Percentiles rank a stretch among this genome's conserved stretches.
Conservation (phyloP, 30 jellyfish, hydroid and myxozoan species). For the Chironex yamaguchii region DNA sequence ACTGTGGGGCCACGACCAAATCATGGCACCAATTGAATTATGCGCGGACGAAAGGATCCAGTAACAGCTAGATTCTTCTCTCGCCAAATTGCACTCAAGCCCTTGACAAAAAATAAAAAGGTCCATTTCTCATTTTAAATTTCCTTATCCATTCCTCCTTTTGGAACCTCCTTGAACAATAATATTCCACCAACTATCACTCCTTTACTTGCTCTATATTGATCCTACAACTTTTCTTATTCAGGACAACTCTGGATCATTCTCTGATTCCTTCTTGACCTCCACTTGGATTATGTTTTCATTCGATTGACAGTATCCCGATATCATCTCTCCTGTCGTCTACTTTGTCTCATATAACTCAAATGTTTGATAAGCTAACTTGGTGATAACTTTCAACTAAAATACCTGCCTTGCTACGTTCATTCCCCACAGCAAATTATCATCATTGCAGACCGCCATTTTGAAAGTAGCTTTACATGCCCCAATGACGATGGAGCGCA, state of each 20-base stretch:
- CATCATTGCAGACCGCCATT: too few species aligned
- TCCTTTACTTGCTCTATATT: conserved; percentile 17
- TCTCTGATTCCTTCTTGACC: conserved; percentile 20
- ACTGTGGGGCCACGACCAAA: conserved; percentile 40
- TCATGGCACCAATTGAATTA: conserved; percentile 7
- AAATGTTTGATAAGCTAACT: neutral
- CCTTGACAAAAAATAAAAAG: neutral
- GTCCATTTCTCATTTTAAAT: conserved; percentile 18
- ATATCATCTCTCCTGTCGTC: conserved; percentile 28
- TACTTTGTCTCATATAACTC: conserved; percentile 17
- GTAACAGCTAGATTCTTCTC: conserved; percentile 55
- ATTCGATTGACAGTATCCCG: conserved; percentile 29
- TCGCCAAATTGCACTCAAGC: conserved; percentile 20
- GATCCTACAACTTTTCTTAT: conserved; percentile 11
- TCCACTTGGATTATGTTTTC: conserved; percentile 17
- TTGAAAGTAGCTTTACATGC: conserved; percentile 2
- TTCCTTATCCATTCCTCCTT: conserved; percentile 12
- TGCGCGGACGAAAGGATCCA: conserved; percentile 72
- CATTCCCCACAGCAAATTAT: conserved; percentile 45
- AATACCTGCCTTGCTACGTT: conserved; percentile 12
- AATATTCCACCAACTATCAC: conserved; percentile 18
- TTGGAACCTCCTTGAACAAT: neutral
- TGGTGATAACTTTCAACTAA: conserved; percentile 8
- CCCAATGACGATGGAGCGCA: conserved; percentile 30
- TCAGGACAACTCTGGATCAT: too few species aligned